Conservation (phyloP, 2,888 invertebrate genomes). For the Scrobipalpa atriplicella region DNA sequence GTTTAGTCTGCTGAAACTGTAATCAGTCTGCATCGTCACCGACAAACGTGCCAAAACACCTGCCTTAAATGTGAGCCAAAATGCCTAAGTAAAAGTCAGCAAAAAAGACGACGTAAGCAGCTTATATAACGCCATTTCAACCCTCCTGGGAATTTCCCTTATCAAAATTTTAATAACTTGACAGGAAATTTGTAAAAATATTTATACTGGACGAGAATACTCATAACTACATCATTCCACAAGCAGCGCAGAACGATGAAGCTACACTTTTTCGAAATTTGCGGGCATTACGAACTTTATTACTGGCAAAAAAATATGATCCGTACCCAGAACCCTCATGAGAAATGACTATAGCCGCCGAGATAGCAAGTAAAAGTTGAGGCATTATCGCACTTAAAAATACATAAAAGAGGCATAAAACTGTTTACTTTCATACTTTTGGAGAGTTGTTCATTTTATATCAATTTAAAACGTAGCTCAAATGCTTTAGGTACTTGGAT, state of each 20-base stretch:
- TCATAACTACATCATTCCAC: conserved; percentile 15
- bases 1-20: not conserved
- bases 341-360: conserved; percentile 22
- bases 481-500: not conserved
- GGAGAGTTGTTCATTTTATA: conserved; percentile 26
- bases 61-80: not conserved
- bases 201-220: not conserved
- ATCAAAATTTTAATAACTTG: conserved; percentile 3
- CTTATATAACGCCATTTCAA: not conserved
- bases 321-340: conserved; percentile 22
- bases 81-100: conserved; percentile 3
- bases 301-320: conserved; percentile 23
- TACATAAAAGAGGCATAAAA: conserved; percentile 30
- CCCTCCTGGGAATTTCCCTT: not conserved
- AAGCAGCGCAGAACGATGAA: not conserved
- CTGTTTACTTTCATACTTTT: conserved; percentile 29
- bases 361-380: conserved; percentile 25
- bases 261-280: conserved; percentile 24
- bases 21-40: conserved; percentile 5
- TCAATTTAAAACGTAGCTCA: conserved; percentile 34
- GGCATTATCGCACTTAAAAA: conserved; percentile 33
- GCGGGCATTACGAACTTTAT: conserved; percentile 28
- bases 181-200: not conserved
- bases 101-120: not conserved
- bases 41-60: not conserved